These are phyloP conservation scores for Perca flavescens DNA, from an alignment of 2,113 vertebrate species.

Conservation along the genomic window DNA sequence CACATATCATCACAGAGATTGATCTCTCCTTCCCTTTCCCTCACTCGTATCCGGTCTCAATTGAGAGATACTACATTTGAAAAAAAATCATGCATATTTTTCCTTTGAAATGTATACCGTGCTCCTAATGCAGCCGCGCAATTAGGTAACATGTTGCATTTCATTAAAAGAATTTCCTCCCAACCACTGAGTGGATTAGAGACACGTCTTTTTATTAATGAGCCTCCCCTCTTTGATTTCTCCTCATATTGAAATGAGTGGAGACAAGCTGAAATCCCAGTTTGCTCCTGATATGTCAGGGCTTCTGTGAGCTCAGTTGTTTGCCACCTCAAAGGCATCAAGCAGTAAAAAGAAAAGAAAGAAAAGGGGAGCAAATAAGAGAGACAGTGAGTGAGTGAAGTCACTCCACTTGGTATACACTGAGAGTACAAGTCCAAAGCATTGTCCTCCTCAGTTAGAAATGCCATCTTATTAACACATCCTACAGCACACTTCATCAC, in stretches of 20 bases:
- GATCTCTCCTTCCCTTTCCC: conserved; percentile 66
- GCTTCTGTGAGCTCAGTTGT: conserved; percentile 34
- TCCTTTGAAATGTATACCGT: conserved; percentile 72
- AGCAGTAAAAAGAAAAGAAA: conserved; percentile 55
- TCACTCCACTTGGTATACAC: conserved; percentile 52
- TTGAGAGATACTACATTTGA: conserved; percentile 72
- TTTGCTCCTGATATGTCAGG: conserved; percentile 63
- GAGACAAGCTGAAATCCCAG: conserved; percentile 65
- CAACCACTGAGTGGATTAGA: conserved; percentile 66
- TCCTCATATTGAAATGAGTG: conserved; percentile 62
- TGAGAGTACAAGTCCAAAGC: conserved; percentile 67
- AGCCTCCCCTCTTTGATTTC: conserved; percentile 75
- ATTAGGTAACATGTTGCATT: conserved; percentile 80
- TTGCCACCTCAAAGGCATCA: conserved; percentile 62
- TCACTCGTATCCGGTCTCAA: conserved; percentile 58
- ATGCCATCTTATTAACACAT: conserved; percentile 86
- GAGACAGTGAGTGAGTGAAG: conserved; percentile 67
- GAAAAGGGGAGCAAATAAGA: conserved; percentile 64
- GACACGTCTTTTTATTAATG: conserved; percentile 76
- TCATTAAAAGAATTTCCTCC: conserved; percentile 71
- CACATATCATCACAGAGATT: conserved; percentile 77
- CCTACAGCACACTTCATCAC: conserved; percentile 83
- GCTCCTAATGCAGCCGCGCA: conserved; percentile 51
- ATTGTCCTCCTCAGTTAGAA: conserved; percentile 79
- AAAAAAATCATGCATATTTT: conserved; percentile 61